Conservation (phyloP, 2,888 invertebrate genomes). For the Scaptomyza polygonia region DNA sequence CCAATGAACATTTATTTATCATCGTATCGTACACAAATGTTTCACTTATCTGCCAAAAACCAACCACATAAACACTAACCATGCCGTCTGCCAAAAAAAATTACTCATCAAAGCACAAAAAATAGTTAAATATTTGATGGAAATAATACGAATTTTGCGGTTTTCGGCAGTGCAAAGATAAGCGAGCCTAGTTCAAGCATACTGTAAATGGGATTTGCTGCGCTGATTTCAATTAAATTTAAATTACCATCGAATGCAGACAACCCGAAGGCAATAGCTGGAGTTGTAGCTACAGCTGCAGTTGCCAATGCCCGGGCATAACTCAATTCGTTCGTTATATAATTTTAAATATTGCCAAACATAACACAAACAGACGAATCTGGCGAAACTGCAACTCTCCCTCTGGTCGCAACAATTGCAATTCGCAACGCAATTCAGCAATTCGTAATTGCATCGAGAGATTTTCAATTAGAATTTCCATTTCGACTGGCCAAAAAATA, state of each 20-base stretch:
- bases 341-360: slow-evolving; percentile 76
- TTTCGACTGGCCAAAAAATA: slow-evolving; percentile 32
- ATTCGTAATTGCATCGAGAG: slow-evolving; percentile 58
- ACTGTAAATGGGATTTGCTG: slow-evolving; percentile 61
- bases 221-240: slow-evolving; percentile 76
- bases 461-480: slow-evolving; percentile 77
- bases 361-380: slow-evolving; percentile 47
- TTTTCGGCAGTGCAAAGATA: slow-evolving; percentile 48
- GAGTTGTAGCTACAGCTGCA: neutral
- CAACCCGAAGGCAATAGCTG: neutral
- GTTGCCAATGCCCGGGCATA: slow-evolving; percentile 50
- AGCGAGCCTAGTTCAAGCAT: slow-evolving; percentile 26
- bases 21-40: too few relatives aligned
- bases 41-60: slow-evolving; percentile 55
- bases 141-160: slow-evolving; percentile 21
- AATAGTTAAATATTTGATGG: slow-evolving; percentile 3
- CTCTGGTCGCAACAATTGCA: slow-evolving; percentile 14
- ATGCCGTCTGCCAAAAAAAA: slow-evolving; percentile 1
- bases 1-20: slow-evolving; percentile 22
- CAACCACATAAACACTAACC: slow-evolving; percentile 7
- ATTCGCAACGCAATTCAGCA: slow-evolving; percentile 45
- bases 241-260: slow-evolving; percentile 56
- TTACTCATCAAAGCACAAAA: neutral
- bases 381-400: slow-evolving; percentile 18
- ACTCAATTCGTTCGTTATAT: slow-evolving; percentile 79